Evolutionary conservation across 2,797 vertebrate genomes (phyloP), one percentile per base, ranked within the genome.

Genomic region (Macropodus opercularis): DNA sequence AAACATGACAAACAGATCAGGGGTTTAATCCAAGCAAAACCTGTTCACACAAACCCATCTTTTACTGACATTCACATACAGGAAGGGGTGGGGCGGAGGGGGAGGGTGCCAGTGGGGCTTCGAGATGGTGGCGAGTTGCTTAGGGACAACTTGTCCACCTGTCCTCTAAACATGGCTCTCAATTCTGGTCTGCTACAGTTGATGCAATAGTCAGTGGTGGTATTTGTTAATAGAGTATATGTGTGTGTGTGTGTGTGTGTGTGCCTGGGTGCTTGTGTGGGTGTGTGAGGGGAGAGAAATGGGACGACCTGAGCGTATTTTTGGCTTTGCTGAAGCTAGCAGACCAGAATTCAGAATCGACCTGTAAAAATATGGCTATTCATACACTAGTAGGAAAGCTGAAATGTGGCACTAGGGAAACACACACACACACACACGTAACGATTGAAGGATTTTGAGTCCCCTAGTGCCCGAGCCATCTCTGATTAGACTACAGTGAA

Each of bases 381-480:
- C 77, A 85, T 67, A 84, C 75, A 75, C 49, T 54, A 60, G 66
- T 62, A 75, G 69, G 64, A 80, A 69, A 80, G 64, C 68, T 86
- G 63, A 72, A 69, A 60, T 76, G 77, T 78, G 88, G 84, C 79
- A 86, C 87, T 77, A 66, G 84, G 80, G 75, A 81, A 80, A 73
- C 53, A 36, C 34, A 58, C 53, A 59, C 49, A 36, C 39, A 63
- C 36, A 72, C 11, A 71, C 34, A 63, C 19, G 47, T 42, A 57
- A 65, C 29, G 35, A 81, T 80, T 83, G 85, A 89, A 90, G 88
- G 84, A 86, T 85, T 81, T 80, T 75, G 34, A 77, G 69, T 74
- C 67, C 63, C 85, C 72, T 82, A 61, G 84, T 89, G 84, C 76
- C 81, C 76, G 69, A 81, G 71, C 80, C 77, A 72, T 85, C 84